Base-by-base conservation (phyloP, 2,797 vertebrate genomes). In the Sorex maritimensis region DNA sequence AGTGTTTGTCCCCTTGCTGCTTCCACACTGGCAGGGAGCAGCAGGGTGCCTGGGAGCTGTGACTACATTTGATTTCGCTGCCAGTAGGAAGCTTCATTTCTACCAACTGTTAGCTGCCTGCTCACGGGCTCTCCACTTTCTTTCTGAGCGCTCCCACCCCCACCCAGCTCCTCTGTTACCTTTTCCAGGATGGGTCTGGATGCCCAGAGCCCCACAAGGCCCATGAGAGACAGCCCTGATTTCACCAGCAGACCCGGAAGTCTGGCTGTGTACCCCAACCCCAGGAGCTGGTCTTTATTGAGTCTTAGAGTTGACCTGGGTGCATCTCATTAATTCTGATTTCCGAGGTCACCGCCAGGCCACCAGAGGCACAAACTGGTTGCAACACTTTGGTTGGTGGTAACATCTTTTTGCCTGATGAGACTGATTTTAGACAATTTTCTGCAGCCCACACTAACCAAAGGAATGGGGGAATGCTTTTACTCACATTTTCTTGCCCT, bases 61-160 rank as follows among this genome's bases (percentile, higher is more conserved):
- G 98, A 98, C 98, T 98, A 98, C 98, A 98, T 98, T 98, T 98
- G 98, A 98, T 98, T 98, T 98, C 98, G 98, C 98, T 98, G 98
- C 98, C 98, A 97, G 98, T 98, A 98, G 98, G 98, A 98, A 97
- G 98, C 98, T 98, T 97, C 97, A 98, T 98, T 98, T 98, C 97
- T 96, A 98, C 98, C 98, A 98, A 98, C 97, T 98, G 98, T 97
- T 98, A 97, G 96, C 96, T 96, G 97, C 97, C 97, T 91, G 92
- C 96, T 97, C 95, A 95, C 92, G 96, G 86, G 95, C 97, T 97
- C 97, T 97, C 95, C 95, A 97, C 97, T 94, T 97, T 81, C 93
- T 88, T 97, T 96, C 83, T 90, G 87, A 49, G 95, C 86, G 95
- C 26, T 14, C 0, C 10, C 55, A 46, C 4, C 34, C 34, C 28